These are phyloP conservation scores for Pogona vitticeps DNA, from an alignment of 2,113 vertebrate species.

Conservation along the genomic window DNA sequence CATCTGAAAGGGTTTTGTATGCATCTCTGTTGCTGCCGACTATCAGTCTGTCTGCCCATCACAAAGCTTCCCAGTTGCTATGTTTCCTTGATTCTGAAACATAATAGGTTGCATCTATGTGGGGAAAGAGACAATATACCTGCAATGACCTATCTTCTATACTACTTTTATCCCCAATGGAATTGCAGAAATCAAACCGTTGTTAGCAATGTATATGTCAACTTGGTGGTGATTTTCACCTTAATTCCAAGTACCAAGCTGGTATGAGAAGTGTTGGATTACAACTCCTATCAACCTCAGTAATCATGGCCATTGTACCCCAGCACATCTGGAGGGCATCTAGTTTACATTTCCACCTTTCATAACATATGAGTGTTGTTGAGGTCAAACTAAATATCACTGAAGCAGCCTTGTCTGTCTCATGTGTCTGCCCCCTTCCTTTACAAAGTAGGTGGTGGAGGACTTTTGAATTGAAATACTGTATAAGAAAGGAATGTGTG, in stretches of 20 bases:
- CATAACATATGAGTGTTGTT: not conserved
- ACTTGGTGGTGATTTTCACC: not conserved
- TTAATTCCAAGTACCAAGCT: not conserved
- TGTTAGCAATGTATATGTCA: not conserved
- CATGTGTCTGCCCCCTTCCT: not conserved
- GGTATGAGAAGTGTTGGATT: not conserved
- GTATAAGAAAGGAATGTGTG: not conserved
- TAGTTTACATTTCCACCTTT: not conserved
- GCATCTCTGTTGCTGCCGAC: not conserved
- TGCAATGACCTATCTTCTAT: conserved; percentile 73
- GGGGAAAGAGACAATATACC: not conserved
- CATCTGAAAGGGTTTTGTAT: too few relatives aligned
- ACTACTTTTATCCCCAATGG: conserved; percentile 68
- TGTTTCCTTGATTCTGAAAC: conserved; percentile 15
- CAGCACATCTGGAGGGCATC: not conserved
- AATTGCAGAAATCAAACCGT: conserved; percentile 69
- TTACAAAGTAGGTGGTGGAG: not conserved
- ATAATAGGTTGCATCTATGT: not conserved
- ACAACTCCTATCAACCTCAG: not conserved
- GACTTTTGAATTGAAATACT: not conserved
- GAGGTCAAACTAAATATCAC: too few relatives aligned
- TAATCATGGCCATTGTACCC: not conserved
- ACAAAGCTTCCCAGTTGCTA: not conserved
- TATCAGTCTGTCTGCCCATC: not conserved
- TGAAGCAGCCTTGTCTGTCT: too few relatives aligned